Percentiles rank a stretch among this genome's conserved stretches.
These are phyloP conservation scores for Thecocarcelia acutangulata DNA, from an alignment of 2,888 invertebrate species.

Conservation along the genomic window DNA sequence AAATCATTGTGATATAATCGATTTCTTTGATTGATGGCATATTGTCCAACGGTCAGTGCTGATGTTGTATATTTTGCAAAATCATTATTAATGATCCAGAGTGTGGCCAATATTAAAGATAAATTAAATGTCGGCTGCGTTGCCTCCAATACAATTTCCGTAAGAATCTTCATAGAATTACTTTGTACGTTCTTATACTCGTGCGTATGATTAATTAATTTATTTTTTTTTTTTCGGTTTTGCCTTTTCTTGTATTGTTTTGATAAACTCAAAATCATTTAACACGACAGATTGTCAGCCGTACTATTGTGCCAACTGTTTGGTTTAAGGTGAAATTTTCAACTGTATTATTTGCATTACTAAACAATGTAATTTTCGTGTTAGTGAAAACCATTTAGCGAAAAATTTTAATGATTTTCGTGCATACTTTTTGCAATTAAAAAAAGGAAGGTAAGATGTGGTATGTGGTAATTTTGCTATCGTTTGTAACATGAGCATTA, in stretches of 20 bases:
- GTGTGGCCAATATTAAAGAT: slow-evolving; percentile 75
- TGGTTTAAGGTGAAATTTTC: slow-evolving; percentile 15
- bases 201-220: too few species aligned
- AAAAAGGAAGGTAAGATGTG: neutral
- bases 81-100: slow-evolving; percentile 76
- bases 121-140: slow-evolving; percentile 71
- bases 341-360: slow-evolving; percentile 37
- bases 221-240: too few species aligned
- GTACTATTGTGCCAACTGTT: neutral
- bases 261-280: neutral
- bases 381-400: slow-evolving; percentile 24
- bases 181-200: neutral
- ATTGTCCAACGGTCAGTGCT: slow-evolving; percentile 73
- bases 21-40: slow-evolving; percentile 70
- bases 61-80: slow-evolving; percentile 72
- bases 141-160: slow-evolving; percentile 33
- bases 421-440: neutral
- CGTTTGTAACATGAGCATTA: neutral
- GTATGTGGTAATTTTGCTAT: neutral
- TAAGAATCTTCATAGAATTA: slow-evolving; percentile 47
- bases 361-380: slow-evolving; percentile 15
- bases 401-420: neutral
- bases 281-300: neutral
- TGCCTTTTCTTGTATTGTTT: slow-evolving; percentile 5
- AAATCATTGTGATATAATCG: slow-evolving; percentile 74